Base-by-base conservation (phyloP, 2,888 invertebrate species). In the Rutpela maculata region DNA sequence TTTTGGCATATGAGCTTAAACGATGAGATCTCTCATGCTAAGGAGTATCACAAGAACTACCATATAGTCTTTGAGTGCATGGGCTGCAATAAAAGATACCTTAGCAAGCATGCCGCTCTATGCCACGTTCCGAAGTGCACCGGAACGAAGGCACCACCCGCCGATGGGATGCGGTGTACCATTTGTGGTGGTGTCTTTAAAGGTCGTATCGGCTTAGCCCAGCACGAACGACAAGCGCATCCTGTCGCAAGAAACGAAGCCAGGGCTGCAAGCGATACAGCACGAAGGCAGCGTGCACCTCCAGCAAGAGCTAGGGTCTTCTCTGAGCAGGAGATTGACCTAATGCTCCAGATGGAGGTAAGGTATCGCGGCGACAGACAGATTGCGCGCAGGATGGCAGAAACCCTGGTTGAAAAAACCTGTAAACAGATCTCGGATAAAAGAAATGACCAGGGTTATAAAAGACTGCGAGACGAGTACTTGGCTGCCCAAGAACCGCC, bases 211-310 rank as follows among this genome's bases (percentile, higher is more conserved):
- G 60, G 60, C 0, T n/a, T 60, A 11, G 22, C 60, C 12, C 18
- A 18, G 7, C 22, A 60, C 26, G 22, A 60, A 15, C 60, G 22
- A 19, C 50, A 50, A 2, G 66, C 66, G 19, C 22, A 66, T 15
- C 66, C 66, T 10, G 11, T 50, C 19, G 66, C 18, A 7, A 17
- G 66, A 50, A 66, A 66, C 5, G 66, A 18, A 11, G 66, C 66
- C 19, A 66, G 66, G 50, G 66, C 66, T 6, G 66, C 66, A 17
- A 50, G n/a, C 19, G 50, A 11, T 15, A 26, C 26, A 26, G n/a
- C n/a, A n/a, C n/a, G n/a, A n/a, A n/a, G n/a, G 12, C 38, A 10
- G 18, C 7, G 35, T 35, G 15, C 65, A 38, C 6, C 35, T 65
- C 65, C 65, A n/a, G 3, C 11, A 35, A 6, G n/a, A 17, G 65